Evolutionary conservation across 2,113 vertebrate species (phyloP), one percentile per base, ranked within the genome.

Genomic region (Coryphaenoides rupestris): DNA sequence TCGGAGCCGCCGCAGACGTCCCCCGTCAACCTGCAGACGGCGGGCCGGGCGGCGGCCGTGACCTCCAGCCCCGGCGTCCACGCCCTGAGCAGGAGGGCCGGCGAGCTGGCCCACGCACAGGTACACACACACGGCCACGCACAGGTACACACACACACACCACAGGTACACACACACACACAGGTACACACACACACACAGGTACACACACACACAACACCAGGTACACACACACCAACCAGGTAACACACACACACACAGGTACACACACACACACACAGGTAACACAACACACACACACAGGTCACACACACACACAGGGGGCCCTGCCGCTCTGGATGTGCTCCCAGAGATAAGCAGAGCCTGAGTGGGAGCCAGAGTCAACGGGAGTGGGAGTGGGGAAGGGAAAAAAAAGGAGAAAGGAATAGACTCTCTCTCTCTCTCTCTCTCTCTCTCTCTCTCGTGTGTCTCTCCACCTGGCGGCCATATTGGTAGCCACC

Each of bases 11-110:
- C 89, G 26, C 93, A 90, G 81, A 88, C 82, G 61, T 84, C 88
- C 46, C 91, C 93, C 71, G 84, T 91, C 85, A 90, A 92, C 87
- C 90, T 91, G 57, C 93, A 90, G 84, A 92, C 84, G 23, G 64
- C 84, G 33, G 79, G 76, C 84, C 80, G 80, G 74, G 74, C 50
- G 55, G 69, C 28, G 33, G 67, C 66, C 2, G 77, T 56, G 47
- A 16, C 47, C 16, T 68, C 64, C 26, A 76, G 82, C 47, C 68
- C 65, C 26, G 77, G 82, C 19, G 77, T 79, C 49, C 83, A 86
- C 75, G 62, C 86, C 22, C 60, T 83, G 21, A 69, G 85, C 75
- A 87, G 89, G 60, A 89, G 87, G 33, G 72, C 78, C 2, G 69
- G 72, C 5, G 91, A 92, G 70, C 74, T 84, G 72, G 74, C 87